Evolutionary conservation across 2,113 vertebrate species (phyloP), one percentile per base, ranked within the genome.

Genomic region (Origma solitaria): DNA sequence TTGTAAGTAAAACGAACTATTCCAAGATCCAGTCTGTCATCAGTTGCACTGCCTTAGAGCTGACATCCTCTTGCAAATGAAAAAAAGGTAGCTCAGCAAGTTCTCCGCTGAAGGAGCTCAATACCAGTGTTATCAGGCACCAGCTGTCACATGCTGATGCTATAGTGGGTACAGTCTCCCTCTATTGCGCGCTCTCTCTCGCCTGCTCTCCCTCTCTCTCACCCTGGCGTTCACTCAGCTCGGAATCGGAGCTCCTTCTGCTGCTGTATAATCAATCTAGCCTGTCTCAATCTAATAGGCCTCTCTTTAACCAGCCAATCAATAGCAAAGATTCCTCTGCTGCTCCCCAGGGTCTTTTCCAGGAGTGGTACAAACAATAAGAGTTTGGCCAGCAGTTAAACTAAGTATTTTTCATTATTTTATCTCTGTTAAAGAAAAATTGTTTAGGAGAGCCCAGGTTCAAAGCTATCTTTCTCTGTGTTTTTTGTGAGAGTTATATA

Each of bases 251-350:
- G 96, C 97, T 97, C 94, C 95, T 93, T 88, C 97, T 96, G 78
- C 95, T 81, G 97, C 97, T 95, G 92, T 98, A 83, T 97, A 98
- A 98, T 98, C 98, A 98, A 97, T 98, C 97, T 82, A 98, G 95
- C 92, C 97, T 97, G 96, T 97, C 98, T 97, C 97, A 96, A 97
- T 97, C 97, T 98, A 98, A 98, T 96, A 97, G 98, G 92, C 96
- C 93, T 97, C 97, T 97, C 89, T 98, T 98, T 98, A 98, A 98
- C 97, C 97, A 98, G 97, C 84, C 97, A 97, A 98, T 98, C 98
- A 96, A 98, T 98, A 98, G 89, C 95, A 64, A 93, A 92, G 88
- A 97, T 98, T 97, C 96, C 30, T 15, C 87, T 92, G 96, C 89
- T 90, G 62, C 72, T 97, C 95, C 95, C 96, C 88, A 68, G 97